Evolutionary conservation across 2,113 vertebrate species (phyloP), one percentile per base, ranked within the genome.

Genomic region (Etheostoma cragini): DNA sequence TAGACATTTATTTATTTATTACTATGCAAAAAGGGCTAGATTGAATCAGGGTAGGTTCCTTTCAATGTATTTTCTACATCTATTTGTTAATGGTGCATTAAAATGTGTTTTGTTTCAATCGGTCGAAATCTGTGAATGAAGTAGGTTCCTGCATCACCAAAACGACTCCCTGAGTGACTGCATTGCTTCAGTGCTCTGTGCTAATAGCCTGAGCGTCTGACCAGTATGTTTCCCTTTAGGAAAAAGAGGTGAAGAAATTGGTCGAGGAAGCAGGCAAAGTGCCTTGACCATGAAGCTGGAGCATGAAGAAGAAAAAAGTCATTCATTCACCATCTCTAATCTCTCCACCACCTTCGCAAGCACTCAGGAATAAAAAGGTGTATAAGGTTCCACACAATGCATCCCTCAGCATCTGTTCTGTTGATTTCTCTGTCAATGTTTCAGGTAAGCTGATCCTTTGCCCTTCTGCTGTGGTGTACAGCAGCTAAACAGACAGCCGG

Each of bases 361-460:
- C 70, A 74, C 69, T 64, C 45, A 65, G 50, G 33, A 49, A 70
- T 11, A 81, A 42, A 33, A 58, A 57, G 6, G 38, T n/a, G 5
- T 10, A 24, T 19, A 3, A 53, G 42, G 22, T 58, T 64, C 42
- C 35, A 22, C 35, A 54, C 67, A 70, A 21, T 53, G 46, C 49
- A 24, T 77, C 73, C 45, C 35, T 61, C 74, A 61, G 65, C 52
- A 42, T 52, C 26, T 16, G 42, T 49, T 72, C 17, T 60, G 33
- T 57, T 33, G 1, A 1, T 24, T 22, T 47, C n/a, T 69, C 35
- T 42, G 24, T 76, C 58, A 57, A 76, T 82, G 74, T 53, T 57
- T 56, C 71, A 67, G 26, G 69, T 74, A 85, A 86, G 65, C 38
- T 50, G 78, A 88, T 84, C 50, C 54, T 35, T 61, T 16, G n/a